Evolutionary conservation across 2,113 vertebrate genomes (phyloP).

Genomic region (Brachyhypopomus occidentalis): DNA sequence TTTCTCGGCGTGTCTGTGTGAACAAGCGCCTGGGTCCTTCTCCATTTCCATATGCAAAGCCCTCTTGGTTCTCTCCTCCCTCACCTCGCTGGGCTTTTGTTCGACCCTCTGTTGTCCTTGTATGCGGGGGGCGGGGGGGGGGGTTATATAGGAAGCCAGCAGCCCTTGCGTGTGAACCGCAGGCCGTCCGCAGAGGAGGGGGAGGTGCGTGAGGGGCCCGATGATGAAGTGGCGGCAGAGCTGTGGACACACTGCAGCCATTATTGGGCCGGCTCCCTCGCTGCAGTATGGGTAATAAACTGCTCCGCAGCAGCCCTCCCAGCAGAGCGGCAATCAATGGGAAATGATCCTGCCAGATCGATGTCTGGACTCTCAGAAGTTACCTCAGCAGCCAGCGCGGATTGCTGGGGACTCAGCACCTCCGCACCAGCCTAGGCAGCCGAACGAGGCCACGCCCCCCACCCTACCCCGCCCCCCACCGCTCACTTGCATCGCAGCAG

Average conservation of each 20-base stretch:
- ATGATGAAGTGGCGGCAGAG: constrained; percentile 63
- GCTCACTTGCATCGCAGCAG: no score
- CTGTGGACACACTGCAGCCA: constrained; percentile 67
- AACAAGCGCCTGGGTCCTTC: constrained; percentile 11
- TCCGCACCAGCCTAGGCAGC: constrained; percentile 56
- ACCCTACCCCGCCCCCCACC: no score
- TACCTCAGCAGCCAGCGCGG: constrained; percentile 63
- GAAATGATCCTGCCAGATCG: constrained; percentile 78
- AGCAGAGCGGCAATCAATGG: constrained; percentile 80
- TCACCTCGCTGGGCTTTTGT: not conserved
- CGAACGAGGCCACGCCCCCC: no score
- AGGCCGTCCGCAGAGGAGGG: constrained; percentile 9
- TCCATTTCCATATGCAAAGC: constrained; percentile 31
- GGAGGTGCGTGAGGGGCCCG: constrained; percentile 10
- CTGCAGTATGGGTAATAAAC: constrained; percentile 78
- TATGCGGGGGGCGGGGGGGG: not conserved
- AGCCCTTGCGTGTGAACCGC: constrained; percentile 31
- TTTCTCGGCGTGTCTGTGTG: constrained; percentile 10
- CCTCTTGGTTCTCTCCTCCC: not conserved
- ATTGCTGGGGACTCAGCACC: constrained; percentile 72
- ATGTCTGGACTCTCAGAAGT: constrained; percentile 70
- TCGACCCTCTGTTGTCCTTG: not conserved
- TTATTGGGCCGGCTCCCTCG: constrained; percentile 72
- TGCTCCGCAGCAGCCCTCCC: constrained; percentile 73
- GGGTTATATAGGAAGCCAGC: not conserved